A percentile compares a stretch with the other conserved stretches of the same genome.
Evolutionary conservation across 2,797 vertebrate genomes (phyloP).

Genomic region (Channallabes apus): DNA sequence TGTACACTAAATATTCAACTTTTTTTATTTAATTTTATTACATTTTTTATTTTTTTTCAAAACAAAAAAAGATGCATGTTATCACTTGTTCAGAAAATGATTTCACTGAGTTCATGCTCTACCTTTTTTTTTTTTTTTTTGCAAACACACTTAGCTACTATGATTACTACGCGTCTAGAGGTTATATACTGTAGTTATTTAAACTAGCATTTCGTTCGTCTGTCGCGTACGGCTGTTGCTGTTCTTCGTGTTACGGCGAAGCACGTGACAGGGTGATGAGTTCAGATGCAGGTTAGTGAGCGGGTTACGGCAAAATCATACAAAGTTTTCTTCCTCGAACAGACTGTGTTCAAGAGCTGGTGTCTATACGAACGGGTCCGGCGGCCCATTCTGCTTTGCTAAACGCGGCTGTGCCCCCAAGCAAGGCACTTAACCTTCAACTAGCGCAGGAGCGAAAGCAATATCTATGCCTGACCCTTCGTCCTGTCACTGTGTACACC

Average conservation of each 20-base stretch:
- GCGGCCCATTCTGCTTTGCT: not conserved
- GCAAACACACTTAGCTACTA: constrained; percentile 29
- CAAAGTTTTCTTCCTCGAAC: constrained; percentile 5
- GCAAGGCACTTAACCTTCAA: constrained; percentile 33
- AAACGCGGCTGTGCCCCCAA: constrained; percentile 4
- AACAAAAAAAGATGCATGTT: constrained; percentile 42
- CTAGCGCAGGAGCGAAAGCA: not conserved
- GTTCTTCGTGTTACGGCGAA: constrained; percentile 11
- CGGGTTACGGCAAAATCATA: not conserved
- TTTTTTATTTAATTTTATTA: not conserved
- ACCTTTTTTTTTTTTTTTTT: not conserved
- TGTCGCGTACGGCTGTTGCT: not conserved
- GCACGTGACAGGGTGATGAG: constrained; percentile 26
- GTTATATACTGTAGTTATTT: constrained; percentile 1
- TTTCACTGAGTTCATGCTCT: constrained; percentile 42
- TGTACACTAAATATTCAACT: constrained; percentile 44
- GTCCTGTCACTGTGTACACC: constrained; percentile 4
- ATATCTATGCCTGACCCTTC: not conserved
- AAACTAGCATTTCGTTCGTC: constrained; percentile 15
- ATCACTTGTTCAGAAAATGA: constrained; percentile 41
- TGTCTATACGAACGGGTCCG: constrained; percentile 3
- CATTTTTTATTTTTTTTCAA: not conserved
- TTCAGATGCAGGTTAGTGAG: constrained; percentile 3
- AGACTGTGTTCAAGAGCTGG: constrained; percentile 26
- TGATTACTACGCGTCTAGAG: constrained; percentile 29